A percentile compares a stretch with the other conserved stretches of the same genome.
Conservation (phyloP, 1,140 invertebrate species). For the Lepeophtheirus salmonis region DNA sequence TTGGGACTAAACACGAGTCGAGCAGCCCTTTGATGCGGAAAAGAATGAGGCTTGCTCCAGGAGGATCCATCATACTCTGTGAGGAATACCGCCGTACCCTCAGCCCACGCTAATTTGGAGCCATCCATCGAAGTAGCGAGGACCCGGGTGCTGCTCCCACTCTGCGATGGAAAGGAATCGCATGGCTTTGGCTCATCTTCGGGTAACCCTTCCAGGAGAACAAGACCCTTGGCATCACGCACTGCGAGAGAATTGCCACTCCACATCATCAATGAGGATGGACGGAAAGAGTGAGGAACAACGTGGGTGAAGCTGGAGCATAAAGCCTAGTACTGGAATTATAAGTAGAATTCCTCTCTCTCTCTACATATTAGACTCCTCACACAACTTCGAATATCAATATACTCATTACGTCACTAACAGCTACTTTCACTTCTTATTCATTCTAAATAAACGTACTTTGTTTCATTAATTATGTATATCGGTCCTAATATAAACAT, state of each 20-base stretch:
- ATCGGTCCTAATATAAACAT: no score
- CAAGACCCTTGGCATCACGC: background rate
- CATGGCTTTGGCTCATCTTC: background rate
- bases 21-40: conserved; percentile 1
- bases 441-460: no score
- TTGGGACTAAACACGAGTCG: background rate
- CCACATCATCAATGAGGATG: background rate
- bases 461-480: no score
- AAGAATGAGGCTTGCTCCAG: background rate
- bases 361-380: no score
- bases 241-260: background rate
- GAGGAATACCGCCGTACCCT: background rate
- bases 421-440: no score
- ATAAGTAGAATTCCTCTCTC: no score
- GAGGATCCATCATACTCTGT: background rate
- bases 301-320: no score
- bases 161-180: background rate
- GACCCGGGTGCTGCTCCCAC: conserved; percentile 15
- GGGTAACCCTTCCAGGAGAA: background rate
- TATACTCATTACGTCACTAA: no score
- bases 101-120: background rate
- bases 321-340: no score
- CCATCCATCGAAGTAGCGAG: conserved; percentile 18
- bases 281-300: background rate
- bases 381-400: no score